Evolutionary conservation across 2,888 invertebrate genomes (phyloP).

Genomic region (Drosophila mettleri): DNA sequence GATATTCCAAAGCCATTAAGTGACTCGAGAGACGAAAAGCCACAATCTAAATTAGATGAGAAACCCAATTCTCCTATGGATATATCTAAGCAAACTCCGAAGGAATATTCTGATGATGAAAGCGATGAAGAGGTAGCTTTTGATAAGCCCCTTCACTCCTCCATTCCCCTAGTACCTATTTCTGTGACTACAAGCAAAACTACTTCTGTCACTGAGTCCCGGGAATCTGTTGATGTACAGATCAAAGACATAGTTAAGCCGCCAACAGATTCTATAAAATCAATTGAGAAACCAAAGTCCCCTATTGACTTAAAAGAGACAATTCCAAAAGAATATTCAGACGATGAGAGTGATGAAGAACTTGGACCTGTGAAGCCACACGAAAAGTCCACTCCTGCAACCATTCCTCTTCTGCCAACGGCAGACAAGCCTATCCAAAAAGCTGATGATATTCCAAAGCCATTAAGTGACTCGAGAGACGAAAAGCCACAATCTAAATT

Average conservation of each 20-base stretch:
- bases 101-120: not conserved
- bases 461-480: not conserved
- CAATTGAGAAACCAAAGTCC: not conserved
- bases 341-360: constrained; percentile 2
- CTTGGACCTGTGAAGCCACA: constrained; percentile 1
- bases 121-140: not conserved
- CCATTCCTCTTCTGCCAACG: not conserved
- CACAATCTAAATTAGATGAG: not conserved
- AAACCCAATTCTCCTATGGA: not conserved
- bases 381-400: not conserved
- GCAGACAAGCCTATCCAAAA: constrained; percentile 1
- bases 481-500: not conserved
- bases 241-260: not conserved
- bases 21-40: not conserved
- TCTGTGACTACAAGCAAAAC: not conserved
- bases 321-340: not conserved
- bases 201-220: constrained; percentile 1
- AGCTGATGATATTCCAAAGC: not conserved
- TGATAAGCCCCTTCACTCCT: not conserved
- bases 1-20: not conserved
- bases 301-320: not conserved
- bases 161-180: not conserved
- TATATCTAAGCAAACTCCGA: not conserved
- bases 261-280: not conserved
- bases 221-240: not conserved